Conservation (phyloP, 2,888 invertebrate species). For the Quadroppia sp. region DNA sequence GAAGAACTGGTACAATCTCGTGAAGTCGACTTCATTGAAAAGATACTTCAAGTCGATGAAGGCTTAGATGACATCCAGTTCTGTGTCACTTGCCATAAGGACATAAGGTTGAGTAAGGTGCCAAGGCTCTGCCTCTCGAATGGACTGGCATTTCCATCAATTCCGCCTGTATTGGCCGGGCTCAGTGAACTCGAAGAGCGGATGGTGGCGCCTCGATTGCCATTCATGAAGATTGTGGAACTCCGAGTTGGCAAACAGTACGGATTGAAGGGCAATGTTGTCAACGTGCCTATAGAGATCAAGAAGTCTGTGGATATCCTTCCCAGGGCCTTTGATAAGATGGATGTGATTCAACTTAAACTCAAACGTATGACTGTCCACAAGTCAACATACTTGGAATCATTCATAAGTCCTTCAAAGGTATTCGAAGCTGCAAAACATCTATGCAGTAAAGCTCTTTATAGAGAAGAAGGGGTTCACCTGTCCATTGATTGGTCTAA, state of each 20-base stretch:
- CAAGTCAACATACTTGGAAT: neutral
- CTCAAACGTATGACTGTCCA: neutral
- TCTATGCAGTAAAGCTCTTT: neutral
- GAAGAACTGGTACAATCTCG: neutral
- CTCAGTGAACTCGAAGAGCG: constrained; percentile 50
- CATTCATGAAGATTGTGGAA: constrained; percentile 51
- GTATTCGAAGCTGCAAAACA: neutral
- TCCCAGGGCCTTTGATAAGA: neutral
- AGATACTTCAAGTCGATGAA: neutral
- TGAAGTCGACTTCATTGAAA: neutral
- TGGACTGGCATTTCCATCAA: neutral
- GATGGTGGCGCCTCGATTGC: constrained; percentile 51
- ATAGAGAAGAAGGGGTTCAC: neutral
- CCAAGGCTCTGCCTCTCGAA: neutral
- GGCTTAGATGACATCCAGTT: neutral
- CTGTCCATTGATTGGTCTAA: neutral
- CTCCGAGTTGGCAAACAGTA: neutral
- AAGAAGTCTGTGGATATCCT: neutral
- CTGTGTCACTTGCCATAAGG: neutral
- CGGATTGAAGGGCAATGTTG: constrained; percentile 46
- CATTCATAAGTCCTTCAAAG: neutral
- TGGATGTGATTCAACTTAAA: neutral
- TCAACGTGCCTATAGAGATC: constrained; percentile 49
- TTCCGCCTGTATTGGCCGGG: neutral
- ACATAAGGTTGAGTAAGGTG: neutral